Percentiles rank a stretch among this genome's conserved stretches.
phyloP scores from a whole-genome alignment of 2,113 vertebrate genomes.

The Eurystomus gularis region DNA sequence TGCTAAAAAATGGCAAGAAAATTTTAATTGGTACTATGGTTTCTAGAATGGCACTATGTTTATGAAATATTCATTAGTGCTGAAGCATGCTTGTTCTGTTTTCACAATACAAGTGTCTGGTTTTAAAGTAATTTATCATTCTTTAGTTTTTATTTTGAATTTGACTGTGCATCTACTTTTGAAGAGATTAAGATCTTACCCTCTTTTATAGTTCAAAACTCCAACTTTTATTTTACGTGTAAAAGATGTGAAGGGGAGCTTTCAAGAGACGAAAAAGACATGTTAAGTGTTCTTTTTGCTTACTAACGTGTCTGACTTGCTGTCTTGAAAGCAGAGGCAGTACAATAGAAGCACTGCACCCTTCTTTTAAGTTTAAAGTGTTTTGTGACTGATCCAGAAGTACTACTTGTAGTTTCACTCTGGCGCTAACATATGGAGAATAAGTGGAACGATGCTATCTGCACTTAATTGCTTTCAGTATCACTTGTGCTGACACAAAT shows the following conservation, averaged over 20 bases:
- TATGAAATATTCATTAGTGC: not conserved
- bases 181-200: not conserved
- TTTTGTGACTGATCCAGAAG: not conserved
- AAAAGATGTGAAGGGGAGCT: not conserved
- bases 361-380: not conserved
- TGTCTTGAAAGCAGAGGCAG: not conserved
- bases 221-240: not conserved
- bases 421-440: no score
- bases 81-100: not conserved
- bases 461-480: not conserved
- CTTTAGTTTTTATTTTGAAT: not conserved
- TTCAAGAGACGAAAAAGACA: not conserved
- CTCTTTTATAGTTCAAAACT: not conserved
- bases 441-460: not conserved
- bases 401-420: not conserved
- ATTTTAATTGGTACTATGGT: not conserved
- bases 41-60: not conserved
- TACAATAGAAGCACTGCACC: not conserved
- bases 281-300: not conserved
- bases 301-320: not conserved
- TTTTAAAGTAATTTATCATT: not conserved
- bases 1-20: not conserved
- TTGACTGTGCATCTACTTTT: not conserved
- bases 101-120: not conserved
- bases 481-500: not conserved